phyloP scores from a whole-genome alignment of 1,140 invertebrate genomes.

The Zaprionus vittiger region DNA sequence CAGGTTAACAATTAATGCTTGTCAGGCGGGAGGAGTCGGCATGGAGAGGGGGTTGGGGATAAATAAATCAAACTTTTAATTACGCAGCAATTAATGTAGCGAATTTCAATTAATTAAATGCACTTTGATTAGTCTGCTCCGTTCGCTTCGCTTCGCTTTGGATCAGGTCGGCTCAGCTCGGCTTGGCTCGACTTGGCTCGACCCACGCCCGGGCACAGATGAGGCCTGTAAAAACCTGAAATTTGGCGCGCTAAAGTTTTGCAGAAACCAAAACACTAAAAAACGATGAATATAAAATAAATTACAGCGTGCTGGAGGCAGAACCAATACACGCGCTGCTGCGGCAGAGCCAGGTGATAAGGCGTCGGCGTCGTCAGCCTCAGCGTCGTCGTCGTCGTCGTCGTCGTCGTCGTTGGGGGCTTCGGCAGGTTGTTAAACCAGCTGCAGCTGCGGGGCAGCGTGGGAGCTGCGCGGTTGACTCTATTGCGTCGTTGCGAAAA shows the following conservation, averaged over 20 bases:
- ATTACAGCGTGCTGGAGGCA: background rate
- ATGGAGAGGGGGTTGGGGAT: background rate
- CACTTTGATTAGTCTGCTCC: conserved; percentile 55
- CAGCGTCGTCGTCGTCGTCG: background rate
- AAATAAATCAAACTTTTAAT: conserved; percentile 77
- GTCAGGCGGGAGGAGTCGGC: background rate
- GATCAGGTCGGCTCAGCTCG: background rate
- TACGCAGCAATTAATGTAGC: conserved; percentile 74
- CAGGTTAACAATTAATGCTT: conserved; percentile 4
- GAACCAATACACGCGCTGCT: background rate
- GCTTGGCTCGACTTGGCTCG: background rate
- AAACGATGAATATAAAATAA: conserved; percentile 6
- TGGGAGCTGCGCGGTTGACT: conserved; percentile 63
- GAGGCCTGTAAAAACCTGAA: conserved; percentile 68
- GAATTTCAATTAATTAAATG: conserved; percentile 80
- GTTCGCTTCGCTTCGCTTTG: background rate
- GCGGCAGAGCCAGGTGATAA: conserved; percentile 64
- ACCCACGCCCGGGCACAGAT: conserved; percentile 42
- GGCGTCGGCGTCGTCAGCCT: conserved; percentile 37
- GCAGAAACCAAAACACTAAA: conserved; percentile 45
- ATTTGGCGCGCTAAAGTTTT: conserved; percentile 63
- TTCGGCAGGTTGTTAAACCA: conserved; percentile 69
- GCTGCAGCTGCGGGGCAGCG: conserved; percentile 61
- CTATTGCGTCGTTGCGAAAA: conserved; percentile 78
- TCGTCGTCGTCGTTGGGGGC: background rate